phyloP scores from a whole-genome alignment of 2,113 vertebrate species.

The human (Homo sapiens) region GRCh38 chr3:34002501-34003000 shows the following conservation, averaged over 20 bases:
- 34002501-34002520: too few species aligned
- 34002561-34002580: too few species aligned
- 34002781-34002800: background rate
- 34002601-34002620: too few species aligned
- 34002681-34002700: too few species aligned
- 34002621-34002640: too few species aligned
- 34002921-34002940: background rate
- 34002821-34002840: background rate
- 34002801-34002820: background rate
- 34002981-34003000: background rate
- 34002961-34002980: background rate
- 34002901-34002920: background rate
- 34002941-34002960: background rate
- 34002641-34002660: too few species aligned
- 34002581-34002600: too few species aligned
- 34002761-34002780: background rate
- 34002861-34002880: background rate
- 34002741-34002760: background rate
- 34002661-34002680: too few species aligned
- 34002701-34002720: too few species aligned
- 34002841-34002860: background rate
- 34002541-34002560: too few species aligned
- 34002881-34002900: background rate
- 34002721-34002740: too few species aligned
- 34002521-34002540: too few species aligned